Evolutionary conservation across 2,113 vertebrate species (phyloP), one percentile per base, ranked within the genome.

Genomic region (Thalassoma bifasciatum): DNA sequence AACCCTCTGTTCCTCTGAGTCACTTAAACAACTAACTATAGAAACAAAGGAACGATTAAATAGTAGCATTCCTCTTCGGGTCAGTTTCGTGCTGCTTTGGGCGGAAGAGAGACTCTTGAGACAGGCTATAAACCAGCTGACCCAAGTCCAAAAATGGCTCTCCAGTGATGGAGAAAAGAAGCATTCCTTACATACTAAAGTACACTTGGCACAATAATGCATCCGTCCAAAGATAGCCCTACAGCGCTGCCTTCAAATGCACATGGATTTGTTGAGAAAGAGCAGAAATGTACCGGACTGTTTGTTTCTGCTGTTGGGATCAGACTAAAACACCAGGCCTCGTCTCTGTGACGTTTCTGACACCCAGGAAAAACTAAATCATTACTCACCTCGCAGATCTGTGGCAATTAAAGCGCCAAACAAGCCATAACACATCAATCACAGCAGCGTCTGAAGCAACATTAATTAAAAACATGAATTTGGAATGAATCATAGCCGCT

Each of bases 401-500:
- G 21, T 9, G 0, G 30, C 34, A 46, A n/a, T 58, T 40, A 56
- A 59, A 74, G 71, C 8, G 37, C 24, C 63, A n/a, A 34, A 4
- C 23, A 1, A 53, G 53, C n/a, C 3, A 14, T 1, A 14, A 22
- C 59, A 56, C 61, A 72, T 75, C 79, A 46, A 80, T 81, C 83
- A 70, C 46, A 22, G 47, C 58, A 7, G 19, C 16, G 12, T 23
- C 63, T 13, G 38, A 79, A 63, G 68, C 40, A 1, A 66, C 66
- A 30, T 60, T 86, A 58, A 87, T 86, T 84, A 81, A 83, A 87
- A 81, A 81, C 49, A 22, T 16, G 50, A 49, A 57, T 82, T 49
- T 70, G 23, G 75, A 78, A 61, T 59, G 37, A 72, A 80, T 69
- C 4, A 70, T 44, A 53, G 44, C 8, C 11, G 68, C 66, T 66